phyloP scores from a whole-genome alignment of 2,888 invertebrate species.

The Thyatira batis region DNA sequence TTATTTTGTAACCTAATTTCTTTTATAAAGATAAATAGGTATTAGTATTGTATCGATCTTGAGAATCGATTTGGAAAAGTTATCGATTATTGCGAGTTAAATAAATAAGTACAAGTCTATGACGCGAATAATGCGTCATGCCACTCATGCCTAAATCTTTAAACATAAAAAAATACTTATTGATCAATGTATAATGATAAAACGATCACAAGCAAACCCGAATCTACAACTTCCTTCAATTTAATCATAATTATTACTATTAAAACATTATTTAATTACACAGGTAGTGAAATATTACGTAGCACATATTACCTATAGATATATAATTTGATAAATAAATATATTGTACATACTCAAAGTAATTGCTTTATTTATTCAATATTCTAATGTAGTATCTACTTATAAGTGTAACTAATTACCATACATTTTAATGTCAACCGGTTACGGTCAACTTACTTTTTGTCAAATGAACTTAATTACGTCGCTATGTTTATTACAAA shows the following conservation, averaged over 20 bases:
- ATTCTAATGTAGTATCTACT: constrained; percentile 17
- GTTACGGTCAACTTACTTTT: constrained; percentile 13
- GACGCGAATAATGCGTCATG: too few species aligned
- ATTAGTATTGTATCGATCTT: too few species aligned
- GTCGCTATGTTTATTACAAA: neutral
- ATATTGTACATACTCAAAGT: constrained; percentile 36
- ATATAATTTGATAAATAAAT: constrained; percentile 26
- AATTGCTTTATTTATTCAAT: constrained; percentile 42
- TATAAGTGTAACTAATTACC: constrained; percentile 23
- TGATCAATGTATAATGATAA: neutral
- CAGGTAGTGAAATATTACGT: constrained; percentile 18
- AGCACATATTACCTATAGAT: constrained; percentile 21
- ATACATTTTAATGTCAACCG: constrained; percentile 23
- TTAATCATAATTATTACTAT: constrained; percentile 5
- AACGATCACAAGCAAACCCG: neutral
- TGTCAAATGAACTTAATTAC: constrained; percentile 4
- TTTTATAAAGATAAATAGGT: too few species aligned
- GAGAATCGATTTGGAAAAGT: too few species aligned
- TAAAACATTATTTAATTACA: constrained; percentile 26
- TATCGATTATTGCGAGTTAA: too few species aligned
- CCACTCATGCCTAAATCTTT: too few species aligned
- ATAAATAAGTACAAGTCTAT: too few species aligned
- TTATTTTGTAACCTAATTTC: too few species aligned
- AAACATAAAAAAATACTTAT: neutral
- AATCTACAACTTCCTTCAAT: constrained; percentile 1